Percentiles rank a stretch among this genome's conserved stretches.
Evolutionary conservation across 2,888 invertebrate genomes (phyloP).

Genomic region (Diploptera punctata): DNA sequence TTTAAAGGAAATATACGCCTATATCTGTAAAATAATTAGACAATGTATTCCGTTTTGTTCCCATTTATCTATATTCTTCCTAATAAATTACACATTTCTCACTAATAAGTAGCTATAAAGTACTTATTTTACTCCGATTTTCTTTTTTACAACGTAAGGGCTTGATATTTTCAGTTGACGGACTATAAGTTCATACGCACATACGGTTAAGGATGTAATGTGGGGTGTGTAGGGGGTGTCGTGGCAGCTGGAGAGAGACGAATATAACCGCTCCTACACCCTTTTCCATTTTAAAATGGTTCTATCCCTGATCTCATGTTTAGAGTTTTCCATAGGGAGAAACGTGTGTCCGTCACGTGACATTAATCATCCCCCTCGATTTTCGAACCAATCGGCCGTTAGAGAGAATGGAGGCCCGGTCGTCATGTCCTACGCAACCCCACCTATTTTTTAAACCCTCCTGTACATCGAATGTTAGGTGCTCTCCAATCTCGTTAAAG

Average conservation of each 20-base stretch:
- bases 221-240: constrained; percentile 3
- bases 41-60: no score
- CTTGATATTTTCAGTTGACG: no score
- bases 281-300: constrained; percentile 31
- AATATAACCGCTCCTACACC: constrained; percentile 11
- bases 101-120: no score
- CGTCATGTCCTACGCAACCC: background rate
- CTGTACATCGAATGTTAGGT: background rate
- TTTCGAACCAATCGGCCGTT: constrained; percentile 41
- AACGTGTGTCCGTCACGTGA: constrained; percentile 38
- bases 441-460: background rate
- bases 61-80: no score
- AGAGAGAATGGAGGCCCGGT: constrained; percentile 24
- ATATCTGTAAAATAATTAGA: no score
- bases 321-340: constrained; percentile 8
- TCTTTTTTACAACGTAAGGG: no score
- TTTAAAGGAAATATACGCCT: no score
- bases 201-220: constrained; percentile 10
- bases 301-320: constrained; percentile 17
- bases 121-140: no score
- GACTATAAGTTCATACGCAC: no score
- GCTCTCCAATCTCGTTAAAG: constrained; percentile 33
- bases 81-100: no score
- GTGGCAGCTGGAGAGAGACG: background rate
- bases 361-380: constrained; percentile 41